Evolutionary conservation across 2,888 invertebrate genomes (phyloP), one percentile per base, ranked within the genome.

Genomic region (Ischnus inquisitorius): DNA sequence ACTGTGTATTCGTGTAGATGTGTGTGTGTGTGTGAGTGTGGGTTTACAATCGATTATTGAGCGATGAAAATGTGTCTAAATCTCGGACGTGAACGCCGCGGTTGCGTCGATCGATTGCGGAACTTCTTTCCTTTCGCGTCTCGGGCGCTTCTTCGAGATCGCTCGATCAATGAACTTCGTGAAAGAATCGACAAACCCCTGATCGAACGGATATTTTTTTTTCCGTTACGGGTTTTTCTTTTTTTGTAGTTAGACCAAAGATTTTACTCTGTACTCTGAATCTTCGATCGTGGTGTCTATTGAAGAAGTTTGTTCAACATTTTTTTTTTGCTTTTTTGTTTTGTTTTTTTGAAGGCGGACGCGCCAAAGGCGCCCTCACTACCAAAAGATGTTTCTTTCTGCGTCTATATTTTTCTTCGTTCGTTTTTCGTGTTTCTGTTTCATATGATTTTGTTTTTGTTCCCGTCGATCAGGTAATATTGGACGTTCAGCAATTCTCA

Each of bases 401-500:
- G 57, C 34, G 62, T 76, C 64, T 81, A 39, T 74, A 72, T 78
- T 74, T 69, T 19, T 48, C 43, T 71, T 71, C 60, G 28, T 78
- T 64, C 48, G 54, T n/a, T 67, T 62, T 57, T 64, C 48, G 54
- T n/a, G 57, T 62, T 57, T 48, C 5, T 39, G 10, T 34, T 54
- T 62, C 4, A 48, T 46, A 51, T 62, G 5, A 2, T 41, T 78
- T 46, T 51, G 22, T 28, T n/a, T 48, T 65, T 65, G 3, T 51
- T 60, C 19, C 10, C 34, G 54, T 19, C 14, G 25, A 14, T 10
- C 89, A 93, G 93, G 92, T 93, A 86, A 93, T 93, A 89, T 85
- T 93, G 83, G 93, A 94, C 84, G 94, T 94, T 79, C 94, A 94
- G 87, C 94, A 94, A 88, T 95, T 94, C 88, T 92, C 92, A 86